These are phyloP conservation scores for Brevimyrus niger DNA, from an alignment of 2,113 vertebrate species.

Conservation along the genomic window DNA sequence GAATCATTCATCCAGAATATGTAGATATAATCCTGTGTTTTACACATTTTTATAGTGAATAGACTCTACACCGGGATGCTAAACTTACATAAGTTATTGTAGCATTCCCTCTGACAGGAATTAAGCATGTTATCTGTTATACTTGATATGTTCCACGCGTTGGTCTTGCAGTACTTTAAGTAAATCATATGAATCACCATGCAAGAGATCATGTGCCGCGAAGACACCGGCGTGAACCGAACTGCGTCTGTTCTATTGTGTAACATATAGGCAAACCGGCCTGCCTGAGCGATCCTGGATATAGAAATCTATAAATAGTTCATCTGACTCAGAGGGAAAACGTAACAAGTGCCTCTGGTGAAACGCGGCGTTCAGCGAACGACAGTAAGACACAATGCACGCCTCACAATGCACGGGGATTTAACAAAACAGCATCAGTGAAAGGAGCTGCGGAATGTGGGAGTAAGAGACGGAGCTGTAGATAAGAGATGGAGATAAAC, in stretches of 20 bases:
- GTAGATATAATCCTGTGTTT: background rate
- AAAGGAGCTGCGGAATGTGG: background rate
- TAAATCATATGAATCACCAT: background rate
- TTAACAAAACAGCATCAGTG: background rate
- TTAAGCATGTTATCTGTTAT: background rate
- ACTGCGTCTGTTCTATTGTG: conserved; percentile 23
- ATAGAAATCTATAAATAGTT: conserved; percentile 40
- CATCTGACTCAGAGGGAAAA: conserved; percentile 30
- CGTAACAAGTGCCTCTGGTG: conserved; percentile 22
- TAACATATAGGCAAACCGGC: conserved; percentile 11
- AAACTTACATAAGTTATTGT: background rate
- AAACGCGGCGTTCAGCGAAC: background rate
- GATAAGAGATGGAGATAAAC: background rate
- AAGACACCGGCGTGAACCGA: background rate
- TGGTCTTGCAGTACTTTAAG: background rate
- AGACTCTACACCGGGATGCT: background rate
- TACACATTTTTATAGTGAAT: background rate
- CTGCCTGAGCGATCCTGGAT: conserved; percentile 24
- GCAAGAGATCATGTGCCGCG: background rate
- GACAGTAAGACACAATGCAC: background rate
- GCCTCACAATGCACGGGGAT: background rate
- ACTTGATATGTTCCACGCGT: background rate
- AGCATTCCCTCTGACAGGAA: background rate
- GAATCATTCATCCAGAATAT: background rate
- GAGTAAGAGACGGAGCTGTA: background rate